Evolutionary conservation across 2,888 invertebrate species (phyloP), one percentile per base, ranked within the genome.

Genomic region (Brenthis ino): DNA sequence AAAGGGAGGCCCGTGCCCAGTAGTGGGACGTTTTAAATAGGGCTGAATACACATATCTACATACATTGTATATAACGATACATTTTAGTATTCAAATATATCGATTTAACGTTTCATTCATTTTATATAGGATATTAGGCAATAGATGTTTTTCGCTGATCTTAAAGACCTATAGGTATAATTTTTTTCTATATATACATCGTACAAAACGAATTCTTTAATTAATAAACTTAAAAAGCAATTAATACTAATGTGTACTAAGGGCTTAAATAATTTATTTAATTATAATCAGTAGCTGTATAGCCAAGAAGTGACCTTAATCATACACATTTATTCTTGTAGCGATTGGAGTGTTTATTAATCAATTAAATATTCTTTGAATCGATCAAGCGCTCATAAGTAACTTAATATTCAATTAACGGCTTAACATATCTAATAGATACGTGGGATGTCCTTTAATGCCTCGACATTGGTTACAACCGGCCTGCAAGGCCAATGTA

Each of bases 391-490:
- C 81, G 78, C 77, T 79, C 78, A 76, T 77, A 80, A 80, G 82
- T 80, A 82, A 85, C 79, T 83, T 84, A 84, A 86, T 87, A 88
- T 88, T 88, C 83, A 86, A 88, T 87, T 85, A 85, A 79, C 80
- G 78, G 81, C 77, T 80, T 79, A 79, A 76, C 77, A 77, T 79
- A 80, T 78, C 77, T 74, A 73, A 73, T 75, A 76, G 76, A 68
- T 72, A 74, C 73, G 74, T 74, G 69, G 68, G 77, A 75, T 76
- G 85, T 84, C 79, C 80, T 81, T 76, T 76, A 72, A 70, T 63
- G 63, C 63, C 53, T 68, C 56, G 72, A 58, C 37, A 65, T 69
- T 69, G 76, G 72, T 63, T 16, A 47, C 64, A 68, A 74, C 79
- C 74, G 76, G 70, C 72, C 68, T 69, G 68, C 79, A 78, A 81